Percentiles rank a stretch among this genome's conserved stretches.
These are phyloP conservation scores for Scaptodrosophila lebanonensis DNA, from an alignment of 1,140 invertebrate genomes.

Conservation along the genomic window DNA sequence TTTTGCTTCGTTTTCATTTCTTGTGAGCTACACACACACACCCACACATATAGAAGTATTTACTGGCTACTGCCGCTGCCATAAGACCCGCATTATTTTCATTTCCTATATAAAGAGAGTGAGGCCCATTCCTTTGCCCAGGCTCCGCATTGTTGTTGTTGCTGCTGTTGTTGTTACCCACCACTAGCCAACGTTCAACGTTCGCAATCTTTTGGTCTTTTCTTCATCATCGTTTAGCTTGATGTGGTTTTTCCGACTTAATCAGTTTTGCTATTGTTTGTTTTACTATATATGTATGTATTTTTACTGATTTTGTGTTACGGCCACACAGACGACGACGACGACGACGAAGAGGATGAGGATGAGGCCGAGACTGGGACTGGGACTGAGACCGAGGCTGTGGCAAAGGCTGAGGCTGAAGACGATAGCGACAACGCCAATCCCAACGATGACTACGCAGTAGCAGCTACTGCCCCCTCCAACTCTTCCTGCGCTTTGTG, in stretches of 20 bases:
- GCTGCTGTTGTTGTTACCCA: slow-evolving; percentile 18
- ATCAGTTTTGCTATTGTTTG: slow-evolving; percentile 75
- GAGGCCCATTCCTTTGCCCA: no score
- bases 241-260: slow-evolving; percentile 73
- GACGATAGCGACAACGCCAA: no score
- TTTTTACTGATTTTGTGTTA: slow-evolving; percentile 27
- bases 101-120: slow-evolving; percentile 12
- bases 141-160: slow-evolving; percentile 4
- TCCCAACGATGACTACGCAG: no score
- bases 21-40: slow-evolving; percentile 33
- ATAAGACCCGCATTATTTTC: slow-evolving; percentile 48
- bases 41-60: background rate
- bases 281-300: slow-evolving; percentile 50
- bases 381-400: no score
- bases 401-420: no score
- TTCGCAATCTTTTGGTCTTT: slow-evolving; percentile 72
- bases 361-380: no score
- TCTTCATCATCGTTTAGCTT: slow-evolving; percentile 74
- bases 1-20: slow-evolving; percentile 62
- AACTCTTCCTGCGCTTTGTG: no score
- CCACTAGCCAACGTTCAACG: slow-evolving; percentile 45
- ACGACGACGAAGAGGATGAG: no score
- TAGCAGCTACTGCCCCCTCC: no score
- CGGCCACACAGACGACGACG: no score
- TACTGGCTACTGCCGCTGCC: slow-evolving; percentile 4